Conservation (phyloP, 2,113 vertebrate genomes). For the Choloepus hoffmanni region DNA sequence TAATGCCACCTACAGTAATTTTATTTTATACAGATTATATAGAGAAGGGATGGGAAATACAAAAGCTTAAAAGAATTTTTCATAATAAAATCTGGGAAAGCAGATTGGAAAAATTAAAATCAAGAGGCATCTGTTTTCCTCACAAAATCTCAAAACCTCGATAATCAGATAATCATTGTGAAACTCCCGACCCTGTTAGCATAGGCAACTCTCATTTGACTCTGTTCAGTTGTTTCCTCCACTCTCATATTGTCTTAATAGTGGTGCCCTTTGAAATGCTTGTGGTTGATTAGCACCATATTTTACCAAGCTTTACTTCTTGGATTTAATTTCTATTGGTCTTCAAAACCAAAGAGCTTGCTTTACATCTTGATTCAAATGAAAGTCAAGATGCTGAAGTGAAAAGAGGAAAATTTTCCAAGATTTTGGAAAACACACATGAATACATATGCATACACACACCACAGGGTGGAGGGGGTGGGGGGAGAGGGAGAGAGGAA, state of each 20-base stretch:
- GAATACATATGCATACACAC: background rate
- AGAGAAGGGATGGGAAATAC: background rate
- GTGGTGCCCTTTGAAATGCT: slow-evolving; percentile 32
- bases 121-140: background rate
- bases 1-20: background rate
- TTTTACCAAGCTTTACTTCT: slow-evolving; percentile 35
- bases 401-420: background rate
- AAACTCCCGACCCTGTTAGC: background rate
- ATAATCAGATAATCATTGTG: background rate
- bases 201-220: background rate
- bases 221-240: background rate
- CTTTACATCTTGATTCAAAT: slow-evolving; percentile 8
- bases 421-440: background rate
- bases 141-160: background rate
- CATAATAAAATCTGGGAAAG: background rate
- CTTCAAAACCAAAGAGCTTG: slow-evolving; percentile 22
- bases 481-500: background rate
- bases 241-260: background rate
- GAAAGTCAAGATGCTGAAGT: slow-evolving; percentile 12
- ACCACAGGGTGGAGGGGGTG: background rate
- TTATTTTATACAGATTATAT: background rate
- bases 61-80: slow-evolving; percentile 35
- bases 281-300: background rate
- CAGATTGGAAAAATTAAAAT: slow-evolving; percentile 38
- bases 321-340: slow-evolving; percentile 45